Conservation (phyloP, 2,888 invertebrate species). For the Acanthosepion lycidas region DNA sequence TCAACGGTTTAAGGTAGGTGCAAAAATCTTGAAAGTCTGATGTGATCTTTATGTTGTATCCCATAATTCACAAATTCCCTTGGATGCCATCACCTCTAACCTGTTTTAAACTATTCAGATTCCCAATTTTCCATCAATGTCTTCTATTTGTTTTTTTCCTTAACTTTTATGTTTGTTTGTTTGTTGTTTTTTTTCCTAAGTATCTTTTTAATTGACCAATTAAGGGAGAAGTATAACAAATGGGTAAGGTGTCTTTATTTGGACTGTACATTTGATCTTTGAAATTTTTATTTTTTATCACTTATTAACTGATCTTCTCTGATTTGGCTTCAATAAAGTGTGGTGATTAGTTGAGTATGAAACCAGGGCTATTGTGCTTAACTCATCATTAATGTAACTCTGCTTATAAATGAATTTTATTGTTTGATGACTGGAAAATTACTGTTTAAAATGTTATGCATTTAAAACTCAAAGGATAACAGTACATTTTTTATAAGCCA, state of each 20-base stretch:
- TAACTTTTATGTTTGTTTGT: neutral
- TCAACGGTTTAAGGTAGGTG: slow-evolving; percentile 45
- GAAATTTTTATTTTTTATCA: neutral
- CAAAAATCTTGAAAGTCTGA: slow-evolving; percentile 18
- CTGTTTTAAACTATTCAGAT: neutral
- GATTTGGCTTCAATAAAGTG: neutral
- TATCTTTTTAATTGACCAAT: neutral
- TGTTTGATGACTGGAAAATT: neutral
- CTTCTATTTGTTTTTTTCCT: neutral
- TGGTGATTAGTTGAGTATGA: neutral
- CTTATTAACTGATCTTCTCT: neutral
- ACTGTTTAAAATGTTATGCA: neutral
- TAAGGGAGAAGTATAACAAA: neutral
- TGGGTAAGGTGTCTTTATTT: neutral
- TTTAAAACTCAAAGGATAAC: neutral
- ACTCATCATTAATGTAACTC: neutral
- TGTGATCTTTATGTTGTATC: slow-evolving; percentile 21
- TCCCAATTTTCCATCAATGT: neutral
- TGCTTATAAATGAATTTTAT: neutral
- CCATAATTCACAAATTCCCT: slow-evolving; percentile 10
- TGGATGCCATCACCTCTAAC: slow-evolving; percentile 22
- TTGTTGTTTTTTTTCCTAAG: neutral
- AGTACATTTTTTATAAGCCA: neutral
- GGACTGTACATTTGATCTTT: neutral
- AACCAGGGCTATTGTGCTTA: neutral